Evolutionary conservation across 2,113 vertebrate genomes (phyloP).

Genomic region (Pseudonaja textilis): DNA sequence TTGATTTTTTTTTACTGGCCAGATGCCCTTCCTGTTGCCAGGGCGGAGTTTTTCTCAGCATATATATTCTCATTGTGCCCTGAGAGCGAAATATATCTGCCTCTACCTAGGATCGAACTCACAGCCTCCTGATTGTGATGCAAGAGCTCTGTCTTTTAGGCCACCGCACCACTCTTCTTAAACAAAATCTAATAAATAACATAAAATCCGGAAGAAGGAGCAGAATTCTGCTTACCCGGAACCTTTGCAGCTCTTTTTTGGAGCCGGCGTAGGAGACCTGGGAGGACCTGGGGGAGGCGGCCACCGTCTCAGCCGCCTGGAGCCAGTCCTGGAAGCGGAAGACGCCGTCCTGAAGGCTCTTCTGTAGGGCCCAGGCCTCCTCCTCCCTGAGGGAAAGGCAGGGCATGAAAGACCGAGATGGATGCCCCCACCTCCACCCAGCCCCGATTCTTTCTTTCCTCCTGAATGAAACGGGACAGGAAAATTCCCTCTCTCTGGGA

Average conservation of each 20-base stretch:
- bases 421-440: neutral
- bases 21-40: no score
- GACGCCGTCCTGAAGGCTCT: constrained; percentile 71
- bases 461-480: neutral
- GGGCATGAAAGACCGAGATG: no score
- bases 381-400: constrained; percentile 58
- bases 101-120: no score
- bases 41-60: no score
- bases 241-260: constrained; percentile 65
- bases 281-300: constrained; percentile 39
- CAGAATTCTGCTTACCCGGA: constrained; percentile 63
- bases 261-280: constrained; percentile 54
- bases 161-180: no score
- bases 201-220: neutral
- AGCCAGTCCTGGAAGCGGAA: constrained; percentile 72
- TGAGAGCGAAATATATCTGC: no score
- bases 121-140: no score
- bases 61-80: no score
- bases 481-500: neutral
- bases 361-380: constrained; percentile 65
- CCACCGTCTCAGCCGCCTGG: constrained; percentile 55
- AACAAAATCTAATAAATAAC: neutral
- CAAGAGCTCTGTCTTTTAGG: no score
- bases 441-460: neutral
- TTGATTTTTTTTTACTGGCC: no score